phyloP scores from a whole-genome alignment of 2,888 invertebrate genomes.

The Leucozona laternaria region DNA sequence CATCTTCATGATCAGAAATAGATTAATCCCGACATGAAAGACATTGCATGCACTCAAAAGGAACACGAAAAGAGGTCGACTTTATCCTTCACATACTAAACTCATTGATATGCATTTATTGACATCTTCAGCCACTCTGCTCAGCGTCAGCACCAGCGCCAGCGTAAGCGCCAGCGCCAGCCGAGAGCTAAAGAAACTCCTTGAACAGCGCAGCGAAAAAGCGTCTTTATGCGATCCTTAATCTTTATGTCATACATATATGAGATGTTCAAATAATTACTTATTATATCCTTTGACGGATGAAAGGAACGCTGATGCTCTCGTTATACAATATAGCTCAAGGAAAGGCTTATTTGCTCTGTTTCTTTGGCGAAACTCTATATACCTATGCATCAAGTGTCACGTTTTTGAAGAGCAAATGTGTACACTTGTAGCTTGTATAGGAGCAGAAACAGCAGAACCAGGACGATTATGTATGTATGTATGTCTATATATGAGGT shows the following conservation, averaged over 20 bases:
- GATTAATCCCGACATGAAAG: constrained; percentile 33
- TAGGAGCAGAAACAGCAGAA: background rate
- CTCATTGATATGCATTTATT: constrained; percentile 65
- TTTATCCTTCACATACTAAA: constrained; percentile 60
- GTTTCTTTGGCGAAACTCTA: constrained; percentile 45
- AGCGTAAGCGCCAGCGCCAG: too few relatives aligned
- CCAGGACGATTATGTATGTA: background rate
- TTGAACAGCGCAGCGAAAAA: background rate
- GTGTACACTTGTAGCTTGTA: constrained; percentile 6
- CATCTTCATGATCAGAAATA: constrained; percentile 47
- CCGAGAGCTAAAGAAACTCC: constrained; percentile 1
- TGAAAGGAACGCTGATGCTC: constrained; percentile 8
- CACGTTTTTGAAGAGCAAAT: constrained; percentile 35
- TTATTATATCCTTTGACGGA: constrained; percentile 70
- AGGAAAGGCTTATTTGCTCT: constrained; percentile 58
- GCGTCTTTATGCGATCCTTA: constrained; percentile 37
- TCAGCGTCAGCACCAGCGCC: too few relatives aligned
- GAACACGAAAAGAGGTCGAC: constrained; percentile 58
- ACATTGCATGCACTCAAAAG: background rate
- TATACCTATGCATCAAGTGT: constrained; percentile 52
- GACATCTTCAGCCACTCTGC: constrained; percentile 48
- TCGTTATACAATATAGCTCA: constrained; percentile 39
- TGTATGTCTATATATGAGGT: background rate
- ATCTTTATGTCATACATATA: constrained; percentile 50
- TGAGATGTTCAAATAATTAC: constrained; percentile 55